These are phyloP conservation scores for roundworm (Caenorhabditis elegans) DNA, from an alignment of 1,140 invertebrate genomes.

Conservation along the genomic window DNA sequence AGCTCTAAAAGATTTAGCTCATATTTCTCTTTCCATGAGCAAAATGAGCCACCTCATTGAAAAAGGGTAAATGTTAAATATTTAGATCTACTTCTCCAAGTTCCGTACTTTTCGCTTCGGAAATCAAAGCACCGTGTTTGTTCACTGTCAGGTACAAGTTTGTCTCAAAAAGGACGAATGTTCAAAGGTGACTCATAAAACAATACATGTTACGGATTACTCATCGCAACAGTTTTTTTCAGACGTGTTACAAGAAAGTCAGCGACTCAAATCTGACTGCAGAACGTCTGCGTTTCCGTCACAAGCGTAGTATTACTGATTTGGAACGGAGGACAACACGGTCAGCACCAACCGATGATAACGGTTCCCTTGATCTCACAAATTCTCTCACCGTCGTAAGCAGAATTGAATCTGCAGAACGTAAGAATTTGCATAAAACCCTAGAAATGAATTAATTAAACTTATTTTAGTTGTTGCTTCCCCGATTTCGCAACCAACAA, in stretches of 20 bases:
- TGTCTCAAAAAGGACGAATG: constrained; percentile 50
- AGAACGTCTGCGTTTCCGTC: constrained; percentile 45
- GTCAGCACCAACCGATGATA: not conserved
- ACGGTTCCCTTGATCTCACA: not conserved
- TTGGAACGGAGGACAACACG: not conserved
- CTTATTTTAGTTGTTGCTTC: not conserved
- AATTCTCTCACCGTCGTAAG: not conserved
- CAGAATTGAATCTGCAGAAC: not conserved
- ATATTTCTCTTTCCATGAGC: too few relatives aligned
- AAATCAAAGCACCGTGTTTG: constrained; percentile 51
- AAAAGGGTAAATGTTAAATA: not conserved
- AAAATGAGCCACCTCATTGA: too few relatives aligned
- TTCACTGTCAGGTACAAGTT: constrained; percentile 53
- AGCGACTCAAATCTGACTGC: constrained; percentile 49
- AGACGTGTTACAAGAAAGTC: constrained; percentile 50
- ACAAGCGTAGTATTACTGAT: constrained; percentile 26
- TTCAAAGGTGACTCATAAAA: constrained; percentile 28
- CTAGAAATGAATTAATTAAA: too few relatives aligned
- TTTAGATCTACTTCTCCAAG: constrained; percentile 53
- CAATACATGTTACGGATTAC: not conserved
- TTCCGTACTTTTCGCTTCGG: constrained; percentile 54
- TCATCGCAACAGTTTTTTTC: not conserved
- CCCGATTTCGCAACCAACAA: not conserved
- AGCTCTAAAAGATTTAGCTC: too few relatives aligned
- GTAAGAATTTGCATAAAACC: too few relatives aligned